Percentiles rank a stretch among this genome's conserved stretches.
Conservation (phyloP, 2,888 invertebrate genomes). For the Eulithis testata region DNA sequence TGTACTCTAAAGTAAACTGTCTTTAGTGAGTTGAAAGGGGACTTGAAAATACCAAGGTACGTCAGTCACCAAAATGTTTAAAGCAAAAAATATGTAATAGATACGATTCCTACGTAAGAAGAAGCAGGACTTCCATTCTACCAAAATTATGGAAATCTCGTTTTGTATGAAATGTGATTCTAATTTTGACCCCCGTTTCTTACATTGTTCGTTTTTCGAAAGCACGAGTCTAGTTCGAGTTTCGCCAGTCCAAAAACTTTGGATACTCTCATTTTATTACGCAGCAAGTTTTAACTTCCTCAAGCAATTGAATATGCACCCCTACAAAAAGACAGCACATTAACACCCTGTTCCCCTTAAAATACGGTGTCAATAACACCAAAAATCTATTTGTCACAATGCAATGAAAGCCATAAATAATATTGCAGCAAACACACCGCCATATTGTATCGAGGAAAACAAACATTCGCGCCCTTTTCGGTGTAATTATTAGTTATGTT, state of each 20-base stretch:
- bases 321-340: constrained; percentile 41
- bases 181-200: too few relatives aligned
- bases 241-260: neutral
- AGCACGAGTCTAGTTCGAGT: too few relatives aligned
- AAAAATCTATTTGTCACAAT: constrained; percentile 68
- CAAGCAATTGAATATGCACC: constrained; percentile 22
- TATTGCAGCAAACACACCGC: constrained; percentile 65
- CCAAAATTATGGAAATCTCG: too few relatives aligned
- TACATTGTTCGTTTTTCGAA: too few relatives aligned
- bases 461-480: constrained; percentile 71
- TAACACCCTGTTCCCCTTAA: constrained; percentile 44
- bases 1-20: constrained; percentile 5
- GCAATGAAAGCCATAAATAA: constrained; percentile 71
- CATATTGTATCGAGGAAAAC: constrained; percentile 67
- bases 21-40: constrained; percentile 1
- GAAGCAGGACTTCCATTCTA: too few relatives aligned
- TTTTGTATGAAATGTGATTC: too few relatives aligned
- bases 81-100: too few relatives aligned
- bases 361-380: constrained; percentile 63
- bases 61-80: too few relatives aligned
- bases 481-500: constrained; percentile 62
- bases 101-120: too few relatives aligned
- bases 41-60: neutral
- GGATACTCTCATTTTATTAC: neutral
- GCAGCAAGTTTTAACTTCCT: constrained; percentile 20